These are phyloP conservation scores for Euzophera pinguis DNA, from an alignment of 2,888 invertebrate genomes.

Conservation along the genomic window DNA sequence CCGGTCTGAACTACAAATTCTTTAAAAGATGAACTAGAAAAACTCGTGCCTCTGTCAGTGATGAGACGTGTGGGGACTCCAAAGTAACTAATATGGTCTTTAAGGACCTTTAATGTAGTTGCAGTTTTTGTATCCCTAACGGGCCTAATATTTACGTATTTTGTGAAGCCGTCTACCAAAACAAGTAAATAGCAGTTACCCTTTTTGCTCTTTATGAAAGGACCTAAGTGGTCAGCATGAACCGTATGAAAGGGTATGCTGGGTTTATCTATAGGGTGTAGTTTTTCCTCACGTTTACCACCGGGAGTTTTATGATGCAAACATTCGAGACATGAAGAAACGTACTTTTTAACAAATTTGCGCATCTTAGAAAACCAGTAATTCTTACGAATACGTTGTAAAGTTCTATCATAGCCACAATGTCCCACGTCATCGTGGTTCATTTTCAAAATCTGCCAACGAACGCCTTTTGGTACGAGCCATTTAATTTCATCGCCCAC, in stretches of 20 bases:
- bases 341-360: conserved; percentile 18
- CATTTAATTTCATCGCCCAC: conserved; percentile 5
- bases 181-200: neutral
- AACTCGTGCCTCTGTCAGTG: too few species aligned
- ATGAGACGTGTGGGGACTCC: too few species aligned
- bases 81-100: too few species aligned
- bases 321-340: conserved; percentile 19
- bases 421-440: conserved; percentile 25
- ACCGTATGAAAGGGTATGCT: neutral
- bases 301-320: conserved; percentile 6
- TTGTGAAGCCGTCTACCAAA: neutral
- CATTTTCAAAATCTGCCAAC: conserved; percentile 15
- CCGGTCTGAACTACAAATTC: too few species aligned
- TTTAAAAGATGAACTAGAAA: too few species aligned
- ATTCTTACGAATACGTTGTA: conserved; percentile 13
- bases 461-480: conserved; percentile 14
- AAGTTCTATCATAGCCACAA: conserved; percentile 18
- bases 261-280: conserved; percentile 17
- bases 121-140: neutral
- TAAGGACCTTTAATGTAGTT: neutral
- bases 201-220: neutral
- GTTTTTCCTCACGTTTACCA: conserved; percentile 10
- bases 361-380: conserved; percentile 21
- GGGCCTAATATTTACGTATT: neutral
- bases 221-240: neutral